Evolutionary conservation across 1,140 invertebrate species (phyloP), one percentile per base, ranked within the genome.

Genomic region (Drosophila takahashii): DNA sequence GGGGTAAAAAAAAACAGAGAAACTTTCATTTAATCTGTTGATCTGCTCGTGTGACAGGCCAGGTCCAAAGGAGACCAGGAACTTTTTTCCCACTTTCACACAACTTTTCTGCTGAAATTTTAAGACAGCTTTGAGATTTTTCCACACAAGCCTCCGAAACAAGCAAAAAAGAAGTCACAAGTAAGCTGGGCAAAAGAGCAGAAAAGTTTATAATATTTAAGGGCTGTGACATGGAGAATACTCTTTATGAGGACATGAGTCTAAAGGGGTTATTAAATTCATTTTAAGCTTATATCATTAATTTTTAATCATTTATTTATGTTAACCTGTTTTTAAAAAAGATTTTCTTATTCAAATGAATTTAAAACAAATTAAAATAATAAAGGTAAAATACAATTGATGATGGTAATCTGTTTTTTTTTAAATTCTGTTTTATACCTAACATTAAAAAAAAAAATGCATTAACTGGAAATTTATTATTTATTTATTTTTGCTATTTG

Each of bases 21-120:
- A 87, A 87, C 75, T 87, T 86, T 79, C 54, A 54, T 83, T 76
- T 86, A 86, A 86, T 86, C 83, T 86, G 83, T 87, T 87, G 78
- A 86, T 72, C 79, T 87, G 83, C 70, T 81, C 83, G 71, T 86
- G 75, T 75, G 84, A 79, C 66, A 76, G 75, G 29, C 41, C 11
- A 37, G 51, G 47, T 45, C 45, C 37, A 53, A 59, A 10, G 34
- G 51, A 61, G 56, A 52, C 26, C 32, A 62, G 36, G 16, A 42
- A 66, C 42, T 64, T 81, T 85, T 69, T 77, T 75, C 53, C 70
- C 70, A 48, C 59, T 67, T 58, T 75, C 18, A 13, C 22, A 53
- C 61, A 83, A 83, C 39, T 78, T 81, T 79, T 45, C 51, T 32
- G 44, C 34, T 42, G 45, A 87, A 87, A 81, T 81, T 86, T 86